A percentile compares a stretch with the other conserved stretches of the same genome.
Evolutionary conservation across 1,140 invertebrate genomes (phyloP).

Genomic region (Drosophila arizonae): DNA sequence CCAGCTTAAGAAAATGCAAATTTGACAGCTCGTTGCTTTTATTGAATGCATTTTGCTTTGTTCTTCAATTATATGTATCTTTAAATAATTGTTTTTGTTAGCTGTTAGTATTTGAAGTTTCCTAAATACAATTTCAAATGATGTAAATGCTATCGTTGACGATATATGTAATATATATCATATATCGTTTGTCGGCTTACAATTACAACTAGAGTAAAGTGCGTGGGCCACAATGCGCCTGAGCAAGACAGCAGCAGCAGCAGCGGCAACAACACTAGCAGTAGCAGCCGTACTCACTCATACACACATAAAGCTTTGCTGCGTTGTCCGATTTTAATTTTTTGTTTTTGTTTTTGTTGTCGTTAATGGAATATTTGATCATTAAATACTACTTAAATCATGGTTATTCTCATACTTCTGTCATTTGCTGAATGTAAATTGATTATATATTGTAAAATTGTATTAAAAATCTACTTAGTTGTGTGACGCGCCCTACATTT

Average conservation of each 20-base stretch:
- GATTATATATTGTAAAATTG: conserved; percentile 27
- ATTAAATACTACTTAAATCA: conserved; percentile 47
- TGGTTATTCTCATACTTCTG: conserved; percentile 37
- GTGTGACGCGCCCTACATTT: conserved; percentile 16
- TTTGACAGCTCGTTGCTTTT: conserved; percentile 33
- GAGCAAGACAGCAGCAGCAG: conserved; percentile 39
- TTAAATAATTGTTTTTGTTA: conserved; percentile 36
- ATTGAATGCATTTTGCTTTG: conserved; percentile 48
- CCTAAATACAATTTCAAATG: conserved; percentile 31
- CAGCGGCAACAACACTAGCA: conserved; percentile 6
- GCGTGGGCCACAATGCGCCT: conserved; percentile 15
- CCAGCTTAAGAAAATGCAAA: not conserved
- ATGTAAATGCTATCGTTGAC: conserved; percentile 61
- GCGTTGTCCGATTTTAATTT: conserved; percentile 9
- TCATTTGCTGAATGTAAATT: conserved; percentile 22
- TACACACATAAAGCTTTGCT: conserved; percentile 12
- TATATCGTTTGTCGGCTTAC: conserved; percentile 34
- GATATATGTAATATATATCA: conserved; percentile 40
- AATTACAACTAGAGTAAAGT: conserved; percentile 45
- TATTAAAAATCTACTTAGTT: conserved; percentile 22
- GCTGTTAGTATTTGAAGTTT: conserved; percentile 31
- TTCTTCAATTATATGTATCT: conserved; percentile 32
- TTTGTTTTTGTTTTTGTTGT: conserved; percentile 2
- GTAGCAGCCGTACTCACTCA: conserved; percentile 7
- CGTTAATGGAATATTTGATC: conserved; percentile 38